A percentile compares a stretch with the other conserved stretches of the same genome.
Conservation (phyloP, 2,797 vertebrate genomes). For the Labroides dimidiatus region DNA sequence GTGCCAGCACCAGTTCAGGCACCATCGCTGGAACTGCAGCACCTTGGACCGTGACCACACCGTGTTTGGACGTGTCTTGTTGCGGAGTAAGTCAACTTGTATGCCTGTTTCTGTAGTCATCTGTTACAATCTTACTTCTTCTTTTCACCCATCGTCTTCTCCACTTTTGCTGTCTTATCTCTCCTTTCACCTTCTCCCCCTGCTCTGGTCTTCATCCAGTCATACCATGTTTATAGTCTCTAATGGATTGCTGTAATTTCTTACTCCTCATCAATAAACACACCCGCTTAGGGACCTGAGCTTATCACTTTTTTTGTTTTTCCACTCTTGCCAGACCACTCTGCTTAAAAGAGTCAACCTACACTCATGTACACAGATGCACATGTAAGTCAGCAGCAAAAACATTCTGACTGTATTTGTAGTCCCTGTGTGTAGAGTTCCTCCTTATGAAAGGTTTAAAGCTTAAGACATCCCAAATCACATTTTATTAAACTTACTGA, state of each 20-base stretch:
- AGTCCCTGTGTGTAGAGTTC: too few species aligned
- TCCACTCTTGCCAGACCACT: conserved; percentile 44
- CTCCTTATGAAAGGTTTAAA: not conserved
- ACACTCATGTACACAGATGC: not conserved
- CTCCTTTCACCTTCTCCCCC: conserved; percentile 12
- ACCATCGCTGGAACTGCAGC: conserved; percentile 99
- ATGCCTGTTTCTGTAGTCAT: not conserved
- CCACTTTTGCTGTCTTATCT: conserved; percentile 37
- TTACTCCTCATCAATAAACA: conserved; percentile 74
- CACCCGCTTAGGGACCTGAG: conserved; percentile 34
- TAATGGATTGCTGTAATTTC: conserved; percentile 71
- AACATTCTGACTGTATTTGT: too few species aligned
- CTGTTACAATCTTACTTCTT: not conserved
- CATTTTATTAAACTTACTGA: too few species aligned
- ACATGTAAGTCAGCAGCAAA: conserved; percentile 4
- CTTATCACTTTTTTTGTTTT: conserved; percentile 58
- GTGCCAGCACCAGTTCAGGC: conserved; percentile 98
- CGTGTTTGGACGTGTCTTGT: conserved; percentile 95
- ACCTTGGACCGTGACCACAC: conserved; percentile 97
- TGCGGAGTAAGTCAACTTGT: conserved; percentile 89
- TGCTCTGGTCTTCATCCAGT: conserved; percentile 36
- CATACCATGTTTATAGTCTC: conserved; percentile 29
- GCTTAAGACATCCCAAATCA: not conserved
- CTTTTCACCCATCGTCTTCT: conserved; percentile 1
- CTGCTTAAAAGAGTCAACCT: conserved; percentile 26